A percentile compares a stretch with the other conserved stretches of the same genome.
These are phyloP conservation scores for Galemys pyrenaicus DNA, from an alignment of 2,113 vertebrate species.

Conservation along the genomic window DNA sequence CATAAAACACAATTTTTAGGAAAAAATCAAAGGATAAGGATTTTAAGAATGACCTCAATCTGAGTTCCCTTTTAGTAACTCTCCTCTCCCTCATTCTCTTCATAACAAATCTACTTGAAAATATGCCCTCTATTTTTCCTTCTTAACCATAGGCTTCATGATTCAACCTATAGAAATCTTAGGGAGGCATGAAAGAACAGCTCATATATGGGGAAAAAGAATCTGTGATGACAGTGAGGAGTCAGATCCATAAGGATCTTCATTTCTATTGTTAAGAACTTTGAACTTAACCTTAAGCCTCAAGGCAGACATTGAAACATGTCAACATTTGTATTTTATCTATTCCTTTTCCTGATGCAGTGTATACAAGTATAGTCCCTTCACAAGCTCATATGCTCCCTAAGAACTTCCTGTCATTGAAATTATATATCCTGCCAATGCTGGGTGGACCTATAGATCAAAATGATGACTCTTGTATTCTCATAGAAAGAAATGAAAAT, in stretches of 20 bases:
- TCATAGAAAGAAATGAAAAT: slow-evolving; percentile 16
- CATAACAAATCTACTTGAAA: background rate
- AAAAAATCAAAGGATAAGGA: background rate
- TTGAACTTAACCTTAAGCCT: slow-evolving; percentile 5
- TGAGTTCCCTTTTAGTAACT: background rate
- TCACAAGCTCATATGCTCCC: background rate
- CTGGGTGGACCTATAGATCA: background rate
- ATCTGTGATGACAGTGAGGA: background rate
- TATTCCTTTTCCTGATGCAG: background rate
- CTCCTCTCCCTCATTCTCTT: background rate
- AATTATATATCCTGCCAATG: background rate
- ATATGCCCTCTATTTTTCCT: background rate
- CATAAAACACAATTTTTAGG: background rate
- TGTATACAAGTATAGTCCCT: background rate
- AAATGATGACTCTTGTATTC: background rate
- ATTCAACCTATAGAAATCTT: background rate
- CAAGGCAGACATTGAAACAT: background rate
- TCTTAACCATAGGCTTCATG: background rate
- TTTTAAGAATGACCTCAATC: background rate
- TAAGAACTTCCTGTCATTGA: background rate
- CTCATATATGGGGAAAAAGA: background rate
- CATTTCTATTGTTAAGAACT: background rate
- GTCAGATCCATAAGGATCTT: background rate
- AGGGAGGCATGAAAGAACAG: background rate
- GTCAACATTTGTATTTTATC: background rate